Conservation (phyloP, 2,113 vertebrate genomes). For the Mionectes macconnelli region DNA sequence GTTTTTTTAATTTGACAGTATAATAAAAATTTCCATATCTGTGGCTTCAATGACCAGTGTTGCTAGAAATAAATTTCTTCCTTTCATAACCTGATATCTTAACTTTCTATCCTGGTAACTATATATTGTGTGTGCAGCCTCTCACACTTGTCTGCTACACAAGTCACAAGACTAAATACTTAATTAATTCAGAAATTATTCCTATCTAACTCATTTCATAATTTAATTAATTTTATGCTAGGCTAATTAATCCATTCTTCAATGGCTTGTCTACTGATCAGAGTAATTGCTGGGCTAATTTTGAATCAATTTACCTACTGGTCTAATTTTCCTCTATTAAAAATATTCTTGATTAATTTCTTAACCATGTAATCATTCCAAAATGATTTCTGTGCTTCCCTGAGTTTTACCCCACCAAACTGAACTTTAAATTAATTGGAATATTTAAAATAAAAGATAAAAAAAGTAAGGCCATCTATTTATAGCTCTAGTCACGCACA, state of each 20-base stretch:
- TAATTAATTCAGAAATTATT: constrained; percentile 51
- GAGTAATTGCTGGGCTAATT: constrained; percentile 33
- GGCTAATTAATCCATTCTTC: constrained; percentile 46
- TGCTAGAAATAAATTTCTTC: not conserved
- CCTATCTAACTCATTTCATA: constrained; percentile 27
- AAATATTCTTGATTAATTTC: not conserved
- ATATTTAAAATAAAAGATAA: not conserved
- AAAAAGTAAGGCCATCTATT: not conserved
- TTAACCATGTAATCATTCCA: not conserved
- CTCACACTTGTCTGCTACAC: not conserved
- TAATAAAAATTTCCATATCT: not conserved
- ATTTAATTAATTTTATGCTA: constrained; percentile 45
- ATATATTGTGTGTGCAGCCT: not conserved
- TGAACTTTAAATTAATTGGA: not conserved
- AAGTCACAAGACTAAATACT: not conserved
- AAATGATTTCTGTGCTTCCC: not conserved
- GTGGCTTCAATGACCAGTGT: not conserved
- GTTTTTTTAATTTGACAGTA: not conserved
- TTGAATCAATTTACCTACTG: constrained; percentile 7
- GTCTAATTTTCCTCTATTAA: not conserved
- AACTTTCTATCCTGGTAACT: not conserved
- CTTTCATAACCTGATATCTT: not conserved
- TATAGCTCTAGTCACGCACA: not conserved
- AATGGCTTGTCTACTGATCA: constrained; percentile 28
- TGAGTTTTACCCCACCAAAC: not conserved